Conservation (phyloP, 2,113 vertebrate species). For the Jaculus jaculus region DNA sequence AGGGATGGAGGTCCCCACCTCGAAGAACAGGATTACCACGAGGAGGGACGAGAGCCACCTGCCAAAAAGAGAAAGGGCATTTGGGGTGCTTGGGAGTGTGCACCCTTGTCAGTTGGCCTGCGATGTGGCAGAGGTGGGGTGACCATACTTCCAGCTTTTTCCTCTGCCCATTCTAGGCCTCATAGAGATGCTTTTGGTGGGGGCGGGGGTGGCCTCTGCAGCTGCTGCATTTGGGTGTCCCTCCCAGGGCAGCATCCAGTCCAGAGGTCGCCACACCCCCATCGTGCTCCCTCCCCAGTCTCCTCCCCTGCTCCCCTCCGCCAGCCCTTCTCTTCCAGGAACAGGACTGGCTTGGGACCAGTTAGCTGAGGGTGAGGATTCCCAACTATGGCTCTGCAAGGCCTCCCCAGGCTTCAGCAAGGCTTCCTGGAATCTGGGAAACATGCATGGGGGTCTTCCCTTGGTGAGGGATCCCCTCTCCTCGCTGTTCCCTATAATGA, state of each 20-base stretch:
- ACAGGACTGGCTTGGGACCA: constrained; percentile 43
- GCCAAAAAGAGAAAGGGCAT: constrained; percentile 53
- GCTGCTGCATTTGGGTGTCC: neutral
- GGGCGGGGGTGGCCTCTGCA: neutral
- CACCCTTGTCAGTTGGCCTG: neutral
- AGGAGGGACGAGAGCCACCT: constrained; percentile 74
- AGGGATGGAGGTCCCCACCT: constrained; percentile 28
- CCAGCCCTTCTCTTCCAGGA: constrained; percentile 31
- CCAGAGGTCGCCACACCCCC: constrained; percentile 24
- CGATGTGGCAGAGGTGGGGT: neutral
- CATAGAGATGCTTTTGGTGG: neutral
- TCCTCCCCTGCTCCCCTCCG: neutral
- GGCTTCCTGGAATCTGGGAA: constrained; percentile 8
- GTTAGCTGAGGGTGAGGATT: neutral
- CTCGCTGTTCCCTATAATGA: neutral
- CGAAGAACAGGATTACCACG: constrained; percentile 60
- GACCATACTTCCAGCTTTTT: rapidly evolving
- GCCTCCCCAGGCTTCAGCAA: constrained; percentile 13
- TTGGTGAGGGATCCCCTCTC: neutral
- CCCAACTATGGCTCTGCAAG: neutral
- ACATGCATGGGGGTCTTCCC: neutral
- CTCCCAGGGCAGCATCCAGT: constrained; percentile 22
- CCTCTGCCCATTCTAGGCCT: neutral
- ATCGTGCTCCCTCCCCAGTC: neutral
- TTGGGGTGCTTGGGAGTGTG: neutral